Percentiles rank a stretch among this genome's conserved stretches.
Conservation (phyloP, 2,888 invertebrate species). For the Callyntrura guangdongensis region DNA sequence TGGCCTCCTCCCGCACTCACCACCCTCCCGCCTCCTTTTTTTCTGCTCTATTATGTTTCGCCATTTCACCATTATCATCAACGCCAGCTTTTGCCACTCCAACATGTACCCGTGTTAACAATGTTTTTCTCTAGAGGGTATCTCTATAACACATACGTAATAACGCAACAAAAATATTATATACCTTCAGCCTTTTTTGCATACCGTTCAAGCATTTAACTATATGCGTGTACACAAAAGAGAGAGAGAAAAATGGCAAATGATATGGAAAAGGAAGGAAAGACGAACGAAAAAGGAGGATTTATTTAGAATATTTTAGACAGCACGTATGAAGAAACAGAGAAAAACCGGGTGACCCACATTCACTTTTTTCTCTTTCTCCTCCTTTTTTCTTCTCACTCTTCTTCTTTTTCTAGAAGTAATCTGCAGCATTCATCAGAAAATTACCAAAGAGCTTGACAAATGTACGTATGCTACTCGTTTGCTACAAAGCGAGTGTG, state of each 20-base stretch:
- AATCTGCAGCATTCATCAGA: constrained; percentile 46
- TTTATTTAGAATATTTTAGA: constrained; percentile 71
- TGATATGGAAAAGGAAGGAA: constrained; percentile 41
- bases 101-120: constrained; percentile 14
- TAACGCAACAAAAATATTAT: not conserved
- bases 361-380: constrained; percentile 32
- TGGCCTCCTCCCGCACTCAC: constrained; percentile 70
- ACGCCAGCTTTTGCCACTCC: not conserved
- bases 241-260: constrained; percentile 14
- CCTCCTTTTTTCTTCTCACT: constrained; percentile 1
- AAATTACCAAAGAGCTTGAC: constrained; percentile 34
- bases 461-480: constrained; percentile 26
- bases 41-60: constrained; percentile 42
- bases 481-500: not conserved
- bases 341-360: constrained; percentile 73
- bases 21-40: constrained; percentile 35
- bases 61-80: constrained; percentile 37
- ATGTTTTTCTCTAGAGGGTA: constrained; percentile 15
- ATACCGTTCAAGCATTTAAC: not conserved
- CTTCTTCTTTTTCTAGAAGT: constrained; percentile 16
- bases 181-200: constrained; percentile 3
- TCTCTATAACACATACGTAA: not conserved
- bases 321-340: constrained; percentile 62
- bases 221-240: constrained; percentile 18
- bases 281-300: constrained; percentile 58